Percentiles rank a stretch among this genome's conserved stretches.
phyloP scores from a whole-genome alignment of 1,140 invertebrate genomes.

The Musca vetustissima region DNA sequence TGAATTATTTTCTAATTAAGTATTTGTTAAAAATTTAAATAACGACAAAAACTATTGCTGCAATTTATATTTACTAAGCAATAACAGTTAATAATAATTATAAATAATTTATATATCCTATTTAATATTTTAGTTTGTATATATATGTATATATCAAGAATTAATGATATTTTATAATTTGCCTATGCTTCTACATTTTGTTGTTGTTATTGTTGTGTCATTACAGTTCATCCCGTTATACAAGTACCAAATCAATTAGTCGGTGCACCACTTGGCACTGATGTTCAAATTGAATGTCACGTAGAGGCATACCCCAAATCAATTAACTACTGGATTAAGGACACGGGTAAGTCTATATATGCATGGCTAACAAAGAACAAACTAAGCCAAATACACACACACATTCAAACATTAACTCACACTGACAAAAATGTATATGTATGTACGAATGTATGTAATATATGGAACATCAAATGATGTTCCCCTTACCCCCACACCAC shows the following conservation, averaged over 20 bases:
- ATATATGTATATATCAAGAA: no score
- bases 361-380: no score
- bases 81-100: no score
- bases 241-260: conserved; percentile 87
- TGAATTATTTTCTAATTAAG: no score
- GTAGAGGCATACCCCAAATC: conserved; percentile 87
- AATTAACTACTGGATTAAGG: conserved; percentile 85
- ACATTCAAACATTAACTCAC: no score
- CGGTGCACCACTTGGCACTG: conserved; percentile 80
- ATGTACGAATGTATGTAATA: conserved; percentile 1
- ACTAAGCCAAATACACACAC: not conserved
- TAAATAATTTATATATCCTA: not conserved
- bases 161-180: conserved; percentile 2
- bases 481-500: no score
- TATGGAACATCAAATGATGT: not conserved
- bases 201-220: conserved; percentile 36
- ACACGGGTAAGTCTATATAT: conserved; percentile 65
- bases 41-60: no score
- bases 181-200: conserved; percentile 16
- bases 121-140: no score
- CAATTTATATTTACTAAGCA: no score
- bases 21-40: no score
- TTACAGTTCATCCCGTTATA: conserved; percentile 81
- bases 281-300: conserved; percentile 85
- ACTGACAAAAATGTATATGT: not conserved